Evolutionary conservation across 2,797 vertebrate species (phyloP), one percentile per base, ranked within the genome.

Genomic region (Megalops cyprinoides): DNA sequence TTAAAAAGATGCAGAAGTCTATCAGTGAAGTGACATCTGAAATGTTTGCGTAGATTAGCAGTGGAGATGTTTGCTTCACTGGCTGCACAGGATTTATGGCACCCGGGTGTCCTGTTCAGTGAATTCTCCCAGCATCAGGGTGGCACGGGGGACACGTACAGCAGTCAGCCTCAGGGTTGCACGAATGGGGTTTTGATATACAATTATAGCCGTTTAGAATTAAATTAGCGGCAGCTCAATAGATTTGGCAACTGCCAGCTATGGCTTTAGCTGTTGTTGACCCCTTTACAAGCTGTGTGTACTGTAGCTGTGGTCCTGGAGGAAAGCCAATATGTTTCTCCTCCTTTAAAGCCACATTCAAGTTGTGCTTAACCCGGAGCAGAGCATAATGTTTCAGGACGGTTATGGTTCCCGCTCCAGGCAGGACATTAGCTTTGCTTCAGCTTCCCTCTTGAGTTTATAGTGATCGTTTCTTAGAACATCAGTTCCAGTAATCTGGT

Each of bases 141-240:
- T 55, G 49, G 49, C 7, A n/a, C 23, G 81, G 79, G 79, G 82
- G 65, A 80, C 78, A 76, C 84, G 86, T 87, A 85, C 76, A 48
- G 82, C 85, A 82, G 87, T 82, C 79, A 12, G 82, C 84, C 82
- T 75, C 28, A 46, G 58, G 79, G 85, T 80, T 74, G 80, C 81
- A 84, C 23, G 84, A 80, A 87, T 56, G 49, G 60, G 74, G 78
- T 81, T 87, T 86, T 79, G 83, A 87, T 88, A 87, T 87, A 88
- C 88, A 83, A 60, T 87, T 91, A 86, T 81, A 74, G n/a, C 82
- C n/a, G 74, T 80, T 77, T 7, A 4, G 84, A 85, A 86, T 89
- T 85, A 80, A 89, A 89, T 93, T 87, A 90, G 86, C 89, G 84
- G 82, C 78, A 83, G 60, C 83, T 91, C 87, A 87, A 86, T 87